Conservation (phyloP, 2,113 vertebrate species). For the Bufo bufo region DNA sequence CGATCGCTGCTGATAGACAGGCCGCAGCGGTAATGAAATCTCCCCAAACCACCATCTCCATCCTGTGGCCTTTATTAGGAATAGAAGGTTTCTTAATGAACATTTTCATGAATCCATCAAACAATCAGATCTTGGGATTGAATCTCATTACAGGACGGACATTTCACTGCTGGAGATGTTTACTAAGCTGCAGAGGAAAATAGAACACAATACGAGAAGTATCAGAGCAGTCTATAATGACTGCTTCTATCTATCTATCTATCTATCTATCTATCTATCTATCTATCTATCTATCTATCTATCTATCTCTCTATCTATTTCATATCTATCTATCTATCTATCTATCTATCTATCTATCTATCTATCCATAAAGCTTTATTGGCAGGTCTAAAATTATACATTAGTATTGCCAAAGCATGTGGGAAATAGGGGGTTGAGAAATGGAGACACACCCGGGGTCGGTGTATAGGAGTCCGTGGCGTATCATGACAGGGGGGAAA, state of each 20-base stretch:
- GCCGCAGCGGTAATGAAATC: slow-evolving; percentile 31
- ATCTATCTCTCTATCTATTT: no score
- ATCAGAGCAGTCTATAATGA: no score
- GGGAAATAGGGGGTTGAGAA: no score
- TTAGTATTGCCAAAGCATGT: no score
- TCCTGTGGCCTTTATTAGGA: slow-evolving; percentile 45
- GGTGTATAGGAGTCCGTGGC: no score
- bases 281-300: no score
- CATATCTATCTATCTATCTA: no score
- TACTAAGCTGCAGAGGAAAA: not conserved
- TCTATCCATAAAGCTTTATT: not conserved
- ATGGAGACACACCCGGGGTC: no score
- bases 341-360: slow-evolving; percentile 10
- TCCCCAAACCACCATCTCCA: not conserved
- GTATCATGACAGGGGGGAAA: no score
- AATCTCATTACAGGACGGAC: not conserved
- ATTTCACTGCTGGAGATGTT: not conserved
- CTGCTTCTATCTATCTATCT: not conserved
- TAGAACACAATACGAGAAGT: not conserved
- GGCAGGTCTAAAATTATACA: no score
- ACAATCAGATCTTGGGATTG: slow-evolving; percentile 13
- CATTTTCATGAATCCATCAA: slow-evolving; percentile 38
- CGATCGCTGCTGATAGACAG: not conserved
- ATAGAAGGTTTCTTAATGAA: slow-evolving; percentile 45
- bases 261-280: no score